Conservation (phyloP, 2,888 invertebrate genomes). For the Macrosoma leucophasiata region DNA sequence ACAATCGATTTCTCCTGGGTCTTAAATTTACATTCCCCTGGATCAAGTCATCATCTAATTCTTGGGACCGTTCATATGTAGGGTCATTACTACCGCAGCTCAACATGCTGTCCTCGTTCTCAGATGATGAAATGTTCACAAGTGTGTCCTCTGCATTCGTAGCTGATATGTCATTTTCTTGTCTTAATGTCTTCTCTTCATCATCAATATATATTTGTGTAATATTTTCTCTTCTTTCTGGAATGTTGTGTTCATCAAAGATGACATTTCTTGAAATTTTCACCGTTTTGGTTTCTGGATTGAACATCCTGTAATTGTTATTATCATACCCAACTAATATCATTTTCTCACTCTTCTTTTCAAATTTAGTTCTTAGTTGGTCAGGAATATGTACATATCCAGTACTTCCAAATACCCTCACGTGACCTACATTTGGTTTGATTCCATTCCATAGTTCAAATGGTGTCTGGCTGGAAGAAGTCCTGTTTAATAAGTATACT, state of each 20-base stretch:
- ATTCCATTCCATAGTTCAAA: slow-evolving; percentile 28
- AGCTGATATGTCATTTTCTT: slow-evolving; percentile 1
- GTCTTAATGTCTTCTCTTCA: slow-evolving; percentile 11
- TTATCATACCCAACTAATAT: too few relatives aligned
- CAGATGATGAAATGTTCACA: slow-evolving; percentile 9
- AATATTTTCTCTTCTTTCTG: slow-evolving; percentile 18
- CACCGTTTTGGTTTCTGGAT: slow-evolving; percentile 19
- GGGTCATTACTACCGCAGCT: slow-evolving; percentile 19
- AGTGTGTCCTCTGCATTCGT: slow-evolving; percentile 7
- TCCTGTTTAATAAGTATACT: slow-evolving; percentile 24
- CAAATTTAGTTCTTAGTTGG: slow-evolving; percentile 18
- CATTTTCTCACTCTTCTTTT: slow-evolving; percentile 14
- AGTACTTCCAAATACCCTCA: slow-evolving; percentile 24
- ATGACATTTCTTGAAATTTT: slow-evolving; percentile 26
- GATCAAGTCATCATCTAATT: slow-evolving; percentile 11
- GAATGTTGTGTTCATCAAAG: slow-evolving; percentile 26
- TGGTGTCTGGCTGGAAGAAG: slow-evolving; percentile 25
- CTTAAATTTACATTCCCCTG: slow-evolving; percentile 19
- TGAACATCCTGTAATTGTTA: slow-evolving; percentile 32
- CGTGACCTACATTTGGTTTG: slow-evolving; percentile 17
- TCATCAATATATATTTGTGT: slow-evolving; percentile 16
- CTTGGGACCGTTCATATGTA: slow-evolving; percentile 26
- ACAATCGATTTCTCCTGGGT: slow-evolving; percentile 21
- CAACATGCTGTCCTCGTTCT: slow-evolving; percentile 19
- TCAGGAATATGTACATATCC: slow-evolving; percentile 23